Conservation (phyloP, 35 echinoderm and acorn worm genomes). For the Lytechinus variegatus region DNA sequence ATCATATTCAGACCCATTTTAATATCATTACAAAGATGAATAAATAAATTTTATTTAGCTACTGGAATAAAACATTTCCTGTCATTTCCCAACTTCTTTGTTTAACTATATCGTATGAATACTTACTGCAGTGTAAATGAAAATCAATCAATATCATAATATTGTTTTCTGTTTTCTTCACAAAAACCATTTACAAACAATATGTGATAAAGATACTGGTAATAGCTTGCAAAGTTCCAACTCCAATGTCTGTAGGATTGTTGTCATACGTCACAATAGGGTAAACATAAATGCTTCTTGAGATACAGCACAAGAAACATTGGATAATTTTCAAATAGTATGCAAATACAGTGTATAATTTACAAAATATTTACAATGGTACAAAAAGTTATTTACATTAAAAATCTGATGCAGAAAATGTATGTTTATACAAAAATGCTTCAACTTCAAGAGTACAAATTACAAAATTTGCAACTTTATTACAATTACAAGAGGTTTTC, state of each 20-base stretch:
- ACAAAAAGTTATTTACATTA: background rate
- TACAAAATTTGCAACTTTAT: background rate
- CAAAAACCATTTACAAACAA: background rate
- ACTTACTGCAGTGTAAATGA: background rate
- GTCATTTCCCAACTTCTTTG: no score
- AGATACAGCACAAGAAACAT: background rate
- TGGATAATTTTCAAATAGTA: background rate
- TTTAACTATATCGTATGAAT: no score
- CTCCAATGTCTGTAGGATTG: background rate
- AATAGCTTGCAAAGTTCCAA: background rate
- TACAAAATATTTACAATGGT: conserved; percentile 15
- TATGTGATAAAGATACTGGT: background rate
- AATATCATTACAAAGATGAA: background rate
- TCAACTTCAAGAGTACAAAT: background rate
- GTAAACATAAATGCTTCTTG: no score
- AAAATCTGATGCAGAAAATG: conserved; percentile 13
- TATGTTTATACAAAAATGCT: background rate
- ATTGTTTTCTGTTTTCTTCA: background rate
- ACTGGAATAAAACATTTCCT: background rate
- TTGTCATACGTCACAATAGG: background rate
- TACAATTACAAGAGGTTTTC: background rate
- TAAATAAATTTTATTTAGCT: background rate
- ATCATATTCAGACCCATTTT: no score
- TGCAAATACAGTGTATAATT: background rate
- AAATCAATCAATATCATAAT: background rate